Conservation (phyloP, 2,797 vertebrate genomes). For the Rhynchonycteris naso region DNA sequence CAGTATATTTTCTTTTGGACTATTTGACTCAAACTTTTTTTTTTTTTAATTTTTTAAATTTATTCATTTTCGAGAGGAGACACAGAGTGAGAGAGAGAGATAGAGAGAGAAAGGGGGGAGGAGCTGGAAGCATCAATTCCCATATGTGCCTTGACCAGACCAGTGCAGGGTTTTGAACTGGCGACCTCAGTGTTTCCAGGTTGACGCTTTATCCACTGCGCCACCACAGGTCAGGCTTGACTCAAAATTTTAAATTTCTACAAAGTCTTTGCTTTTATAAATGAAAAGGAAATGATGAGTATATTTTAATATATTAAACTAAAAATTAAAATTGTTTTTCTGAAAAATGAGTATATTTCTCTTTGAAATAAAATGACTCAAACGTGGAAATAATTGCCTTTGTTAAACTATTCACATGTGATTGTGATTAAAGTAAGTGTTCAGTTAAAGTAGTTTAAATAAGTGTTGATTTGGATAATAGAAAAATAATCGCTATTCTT, state of each 20-base stretch:
- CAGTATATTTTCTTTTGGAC: background rate
- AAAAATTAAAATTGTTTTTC: too few species aligned
- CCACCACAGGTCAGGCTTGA: too few species aligned
- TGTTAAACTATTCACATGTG: background rate
- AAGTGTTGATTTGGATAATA: background rate
- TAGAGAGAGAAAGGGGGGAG: too few species aligned
- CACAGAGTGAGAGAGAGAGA: too few species aligned
- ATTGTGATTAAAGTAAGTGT: background rate
- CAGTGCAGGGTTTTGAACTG: too few species aligned
- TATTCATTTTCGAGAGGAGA: too few species aligned
- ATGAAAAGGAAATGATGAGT: background rate
- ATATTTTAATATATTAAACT: background rate
- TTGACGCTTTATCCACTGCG: too few species aligned
- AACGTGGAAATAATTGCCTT: background rate
- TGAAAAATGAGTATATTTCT: background rate
- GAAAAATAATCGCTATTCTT: background rate
- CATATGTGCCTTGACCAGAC: too few species aligned
- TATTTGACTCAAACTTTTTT: background rate
- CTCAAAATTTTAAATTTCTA: slow-evolving; percentile 4
- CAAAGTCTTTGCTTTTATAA: background rate
- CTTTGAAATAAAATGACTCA: background rate
- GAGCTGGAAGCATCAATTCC: too few species aligned
- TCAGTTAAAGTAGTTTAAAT: background rate
- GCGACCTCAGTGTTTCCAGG: too few species aligned
- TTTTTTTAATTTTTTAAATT: too few species aligned